Evolutionary conservation across 2,113 vertebrate genomes (phyloP), one percentile per base, ranked within the genome.

Genomic region (Cyanoramphus novaezelandiae): DNA sequence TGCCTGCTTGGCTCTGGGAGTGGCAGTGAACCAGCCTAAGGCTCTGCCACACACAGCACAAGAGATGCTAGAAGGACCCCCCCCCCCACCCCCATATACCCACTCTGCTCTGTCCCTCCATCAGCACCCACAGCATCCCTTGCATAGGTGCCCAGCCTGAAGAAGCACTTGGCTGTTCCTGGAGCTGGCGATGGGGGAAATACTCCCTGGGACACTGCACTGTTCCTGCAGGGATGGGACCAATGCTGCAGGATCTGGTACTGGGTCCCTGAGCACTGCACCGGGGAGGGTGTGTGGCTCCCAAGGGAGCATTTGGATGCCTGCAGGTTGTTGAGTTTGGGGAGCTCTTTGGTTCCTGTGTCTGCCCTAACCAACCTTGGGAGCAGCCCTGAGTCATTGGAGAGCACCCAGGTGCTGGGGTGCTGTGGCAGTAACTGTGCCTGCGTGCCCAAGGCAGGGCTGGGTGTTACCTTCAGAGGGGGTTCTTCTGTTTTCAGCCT

Each of bases 21-120:
- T 37, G 79, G 57, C 2, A 6, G 65, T 47, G 52, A 81, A 76
- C 7, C 70, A 62, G 53, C 59, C 88, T 33, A 3, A 49, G 62
- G 84, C 0, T 0, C 50, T 55, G 85, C 31, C 35, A 10, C 8
- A 21, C 55, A 28, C 1, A 8, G 60, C 77, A 49, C 0, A 1
- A 67, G 57, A 63, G 65, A 50, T 39, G n/a, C 33, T 72, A 50
- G 11, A 14, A n/a, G 70, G 57, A 76, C 2, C 2, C 11, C 13
- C 6, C n/a, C n/a, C n/a, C n/a, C n/a, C n/a, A n/a, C 4, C 46
- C 31, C 15, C 43, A 43, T 43, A 43, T 41, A 41, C 41, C 6
- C 41, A 41, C 41, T 13, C 41, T 41, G 41, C 41, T 80, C 39
- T 62, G 46, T 43, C 7, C 9, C 35, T 27, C 20, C n/a, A 46